Evolutionary conservation across 1,140 invertebrate genomes (phyloP).

Genomic region (Battus philenor): DNA sequence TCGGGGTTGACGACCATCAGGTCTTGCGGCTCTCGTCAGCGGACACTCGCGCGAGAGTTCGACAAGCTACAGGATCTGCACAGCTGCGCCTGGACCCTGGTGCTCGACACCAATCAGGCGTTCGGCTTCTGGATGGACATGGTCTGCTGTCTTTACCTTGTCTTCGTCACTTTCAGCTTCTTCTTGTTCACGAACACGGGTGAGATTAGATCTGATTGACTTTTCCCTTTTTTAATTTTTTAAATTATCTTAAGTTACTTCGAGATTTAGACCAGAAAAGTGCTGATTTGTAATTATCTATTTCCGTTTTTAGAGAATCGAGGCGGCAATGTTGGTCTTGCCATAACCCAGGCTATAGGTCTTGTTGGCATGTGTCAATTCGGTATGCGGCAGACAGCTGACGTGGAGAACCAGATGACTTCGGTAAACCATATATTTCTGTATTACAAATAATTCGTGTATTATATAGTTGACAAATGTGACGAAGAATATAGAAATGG

Average conservation of each 20-base stretch:
- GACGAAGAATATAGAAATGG: no score
- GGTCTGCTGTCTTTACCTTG: constrained; percentile 82
- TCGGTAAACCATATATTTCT: constrained; percentile 79
- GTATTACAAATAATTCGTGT: no score
- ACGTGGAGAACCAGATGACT: constrained; percentile 91
- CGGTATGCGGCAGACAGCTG: constrained; percentile 91
- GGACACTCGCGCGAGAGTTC: constrained; percentile 79
- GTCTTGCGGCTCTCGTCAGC: constrained; percentile 79
- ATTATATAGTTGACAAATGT: no score
- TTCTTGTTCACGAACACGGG: constrained; percentile 61
- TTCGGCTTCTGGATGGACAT: constrained; percentile 79
- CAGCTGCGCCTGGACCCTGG: constrained; percentile 82
- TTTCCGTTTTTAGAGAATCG: constrained; percentile 64
- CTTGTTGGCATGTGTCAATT: constrained; percentile 89
- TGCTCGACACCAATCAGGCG: constrained; percentile 79
- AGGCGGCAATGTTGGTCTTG: constrained; percentile 86
- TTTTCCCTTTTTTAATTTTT: no score
- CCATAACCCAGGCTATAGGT: constrained; percentile 86
- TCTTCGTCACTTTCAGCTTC: constrained; percentile 77
- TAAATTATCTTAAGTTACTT: no score
- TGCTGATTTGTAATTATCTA: no score
- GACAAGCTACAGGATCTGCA: constrained; percentile 83
- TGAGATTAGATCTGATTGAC: constrained; percentile 27
- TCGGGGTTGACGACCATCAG: constrained; percentile 89
- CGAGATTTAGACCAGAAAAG: no score